Conservation (phyloP, 2,888 invertebrate genomes). For the Hypolimnas misippus region DNA sequence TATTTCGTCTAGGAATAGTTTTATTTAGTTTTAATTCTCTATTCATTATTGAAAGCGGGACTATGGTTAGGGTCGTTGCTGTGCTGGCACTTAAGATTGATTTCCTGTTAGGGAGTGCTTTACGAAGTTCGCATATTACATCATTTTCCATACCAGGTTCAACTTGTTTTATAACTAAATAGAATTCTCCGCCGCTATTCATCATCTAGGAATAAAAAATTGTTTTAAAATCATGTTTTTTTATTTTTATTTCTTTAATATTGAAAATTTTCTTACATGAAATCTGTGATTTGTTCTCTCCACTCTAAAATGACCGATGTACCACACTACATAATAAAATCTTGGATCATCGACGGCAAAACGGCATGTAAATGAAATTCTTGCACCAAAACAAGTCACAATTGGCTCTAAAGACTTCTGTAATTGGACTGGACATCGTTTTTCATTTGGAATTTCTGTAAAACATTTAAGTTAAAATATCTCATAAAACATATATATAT, state of each 20-base stretch:
- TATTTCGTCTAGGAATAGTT: constrained; percentile 13
- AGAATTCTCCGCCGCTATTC: constrained; percentile 45
- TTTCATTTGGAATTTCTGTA: constrained; percentile 30
- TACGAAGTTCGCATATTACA: constrained; percentile 49
- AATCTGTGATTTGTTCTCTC: constrained; percentile 52
- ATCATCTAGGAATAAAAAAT: constrained; percentile 43
- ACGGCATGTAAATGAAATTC: constrained; percentile 45
- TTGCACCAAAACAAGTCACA: constrained; percentile 47
- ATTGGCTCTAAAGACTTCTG: constrained; percentile 43
- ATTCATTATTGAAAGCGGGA: constrained; percentile 35
- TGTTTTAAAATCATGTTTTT: neutral
- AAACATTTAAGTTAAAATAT: constrained; percentile 11
- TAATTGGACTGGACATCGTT: constrained; percentile 32
- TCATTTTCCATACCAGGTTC: constrained; percentile 50
- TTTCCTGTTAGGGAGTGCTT: constrained; percentile 39
- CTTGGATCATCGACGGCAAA: constrained; percentile 44
- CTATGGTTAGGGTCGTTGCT: constrained; percentile 37
- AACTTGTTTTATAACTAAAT: constrained; percentile 49
- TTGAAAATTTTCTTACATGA: constrained; percentile 46
- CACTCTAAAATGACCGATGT: constrained; percentile 49
- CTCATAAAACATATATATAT: too few relatives aligned
- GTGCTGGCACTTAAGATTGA: constrained; percentile 42
- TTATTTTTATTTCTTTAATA: neutral
- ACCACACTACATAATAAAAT: constrained; percentile 52
- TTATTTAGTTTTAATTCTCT: constrained; percentile 23